A percentile compares a stretch with the other conserved stretches of the same genome.
phyloP scores from a whole-genome alignment of 2,113 vertebrate species.

The Aspidoscelis tigris region DNA sequence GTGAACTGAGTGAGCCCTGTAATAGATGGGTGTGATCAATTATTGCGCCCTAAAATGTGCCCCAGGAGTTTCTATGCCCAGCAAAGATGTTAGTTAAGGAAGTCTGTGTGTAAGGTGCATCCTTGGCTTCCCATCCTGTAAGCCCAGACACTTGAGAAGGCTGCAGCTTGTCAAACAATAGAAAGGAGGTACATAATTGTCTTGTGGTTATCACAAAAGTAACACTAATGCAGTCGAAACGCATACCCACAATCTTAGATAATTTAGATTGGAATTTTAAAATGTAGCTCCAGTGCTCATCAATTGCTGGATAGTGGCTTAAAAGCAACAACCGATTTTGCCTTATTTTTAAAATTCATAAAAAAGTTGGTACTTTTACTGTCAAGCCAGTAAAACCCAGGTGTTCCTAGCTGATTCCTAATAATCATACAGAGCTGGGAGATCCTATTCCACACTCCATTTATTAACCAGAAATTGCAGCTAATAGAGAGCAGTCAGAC shows the following conservation, averaged over 20 bases:
- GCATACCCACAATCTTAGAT: not conserved
- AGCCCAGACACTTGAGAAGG: not conserved
- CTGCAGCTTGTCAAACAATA: not conserved
- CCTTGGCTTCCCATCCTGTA: not conserved
- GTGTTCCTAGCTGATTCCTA: not conserved
- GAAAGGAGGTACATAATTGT: not conserved
- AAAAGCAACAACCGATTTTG: not conserved
- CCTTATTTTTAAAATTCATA: not conserved
- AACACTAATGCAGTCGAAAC: not conserved
- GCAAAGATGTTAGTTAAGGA: no score
- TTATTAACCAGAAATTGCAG: slow-evolving; percentile 1
- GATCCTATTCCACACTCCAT: accelerated
- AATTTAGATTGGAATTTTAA: not conserved
- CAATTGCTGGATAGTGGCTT: not conserved
- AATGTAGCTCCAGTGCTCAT: not conserved
- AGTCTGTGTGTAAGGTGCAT: no score
- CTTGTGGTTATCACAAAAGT: not conserved
- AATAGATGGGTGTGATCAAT: no score
- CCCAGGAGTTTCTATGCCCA: no score
- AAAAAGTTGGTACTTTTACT: not conserved
- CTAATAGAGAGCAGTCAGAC: not conserved
- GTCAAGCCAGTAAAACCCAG: not conserved
- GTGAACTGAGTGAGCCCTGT: no score
- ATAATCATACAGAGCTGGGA: not conserved
- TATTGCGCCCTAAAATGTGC: no score